Evolutionary conservation across 2,113 vertebrate species (phyloP).

Genomic region (Empidonax alnorum): DNA sequence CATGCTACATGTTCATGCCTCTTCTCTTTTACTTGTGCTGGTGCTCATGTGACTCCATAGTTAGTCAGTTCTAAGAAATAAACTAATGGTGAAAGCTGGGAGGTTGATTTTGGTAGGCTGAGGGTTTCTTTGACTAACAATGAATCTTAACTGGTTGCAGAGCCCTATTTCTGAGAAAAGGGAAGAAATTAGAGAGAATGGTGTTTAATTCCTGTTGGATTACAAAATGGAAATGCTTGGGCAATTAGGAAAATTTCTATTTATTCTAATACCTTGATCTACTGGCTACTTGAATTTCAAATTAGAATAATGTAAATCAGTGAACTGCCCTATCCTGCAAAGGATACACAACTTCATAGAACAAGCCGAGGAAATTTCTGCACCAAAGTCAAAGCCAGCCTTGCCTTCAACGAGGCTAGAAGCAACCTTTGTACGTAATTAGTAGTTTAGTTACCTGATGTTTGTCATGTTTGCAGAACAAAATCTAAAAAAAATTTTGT

Average conservation of each 20-base stretch:
- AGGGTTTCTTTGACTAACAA: background rate
- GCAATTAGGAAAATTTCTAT: background rate
- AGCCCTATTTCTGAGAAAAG: background rate
- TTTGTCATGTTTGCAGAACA: background rate
- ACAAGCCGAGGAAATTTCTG: background rate
- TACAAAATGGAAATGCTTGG: background rate
- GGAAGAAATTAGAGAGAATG: background rate
- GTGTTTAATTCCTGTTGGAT: background rate
- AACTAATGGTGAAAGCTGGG: background rate
- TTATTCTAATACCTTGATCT: background rate
- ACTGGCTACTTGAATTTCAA: background rate
- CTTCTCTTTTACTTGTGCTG: background rate
- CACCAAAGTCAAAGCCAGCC: background rate
- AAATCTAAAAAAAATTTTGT: background rate
- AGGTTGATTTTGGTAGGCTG: background rate
- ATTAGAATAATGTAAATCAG: background rate
- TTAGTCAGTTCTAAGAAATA: background rate
- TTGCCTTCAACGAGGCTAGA: background rate
- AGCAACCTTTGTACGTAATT: background rate
- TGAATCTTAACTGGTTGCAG: background rate
- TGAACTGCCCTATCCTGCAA: fast-evolving
- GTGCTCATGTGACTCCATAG: background rate
- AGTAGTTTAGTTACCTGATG: background rate
- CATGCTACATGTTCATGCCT: no score
- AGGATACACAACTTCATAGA: background rate